Conservation (phyloP, 1,140 invertebrate genomes). For the Holcopasites calliopsidis region DNA sequence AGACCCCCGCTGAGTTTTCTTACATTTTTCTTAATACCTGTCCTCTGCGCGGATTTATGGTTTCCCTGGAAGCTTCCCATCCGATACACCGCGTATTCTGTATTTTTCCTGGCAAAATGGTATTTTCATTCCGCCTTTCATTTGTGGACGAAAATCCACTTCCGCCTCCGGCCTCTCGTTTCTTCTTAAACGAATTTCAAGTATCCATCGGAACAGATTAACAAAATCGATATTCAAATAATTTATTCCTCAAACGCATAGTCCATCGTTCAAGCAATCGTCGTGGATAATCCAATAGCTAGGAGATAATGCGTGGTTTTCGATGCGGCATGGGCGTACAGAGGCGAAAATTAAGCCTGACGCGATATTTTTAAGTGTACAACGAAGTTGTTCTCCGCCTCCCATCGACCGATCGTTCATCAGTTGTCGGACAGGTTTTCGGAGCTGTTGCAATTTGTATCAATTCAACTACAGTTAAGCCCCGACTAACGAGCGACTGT, state of each 20-base stretch:
- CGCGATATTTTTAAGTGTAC: constrained; percentile 30
- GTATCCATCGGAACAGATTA: too few relatives aligned
- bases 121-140: neutral
- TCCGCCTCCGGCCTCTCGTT: neutral
- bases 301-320: neutral
- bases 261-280: neutral
- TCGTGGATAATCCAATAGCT: constrained; percentile 7
- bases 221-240: neutral
- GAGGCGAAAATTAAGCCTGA: neutral
- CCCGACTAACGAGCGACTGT: constrained; percentile 40
- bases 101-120: neutral
- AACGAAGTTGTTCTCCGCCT: constrained; percentile 7
- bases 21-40: constrained; percentile 22
- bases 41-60: neutral
- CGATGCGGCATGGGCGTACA: neutral
- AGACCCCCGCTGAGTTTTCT: neutral
- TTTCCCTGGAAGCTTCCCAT: neutral
- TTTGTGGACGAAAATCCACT: too few relatives aligned
- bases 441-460: constrained; percentile 41
- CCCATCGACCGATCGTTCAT: constrained; percentile 21
- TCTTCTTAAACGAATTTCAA: neutral
- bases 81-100: neutral
- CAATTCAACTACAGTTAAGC: constrained; percentile 47
- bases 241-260: neutral
- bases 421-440: constrained; percentile 37